Evolutionary conservation across 1,140 invertebrate species (phyloP).

Genomic region (Xylocopa sonorina): DNA sequence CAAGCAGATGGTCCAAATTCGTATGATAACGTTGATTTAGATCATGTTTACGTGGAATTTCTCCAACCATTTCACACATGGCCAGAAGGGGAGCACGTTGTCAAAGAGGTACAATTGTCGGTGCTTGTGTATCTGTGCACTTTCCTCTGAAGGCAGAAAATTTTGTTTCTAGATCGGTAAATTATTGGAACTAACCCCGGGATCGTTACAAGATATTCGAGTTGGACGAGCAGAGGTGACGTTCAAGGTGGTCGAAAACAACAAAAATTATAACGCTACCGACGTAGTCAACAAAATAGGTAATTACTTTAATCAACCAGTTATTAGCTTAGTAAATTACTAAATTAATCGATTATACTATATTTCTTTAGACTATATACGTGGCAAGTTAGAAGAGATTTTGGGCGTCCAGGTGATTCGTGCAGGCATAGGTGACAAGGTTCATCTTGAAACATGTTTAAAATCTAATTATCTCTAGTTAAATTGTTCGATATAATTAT

Average conservation of each 20-base stretch:
- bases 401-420: conserved; percentile 86
- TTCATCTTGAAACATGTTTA: conserved; percentile 71
- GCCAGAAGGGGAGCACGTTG: conserved; percentile 73
- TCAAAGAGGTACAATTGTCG: conserved; percentile 45
- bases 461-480: background rate
- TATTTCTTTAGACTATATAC: conserved; percentile 84
- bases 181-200: conserved; percentile 84
- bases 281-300: conserved; percentile 88
- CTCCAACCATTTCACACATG: conserved; percentile 80
- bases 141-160: background rate
- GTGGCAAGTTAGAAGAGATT: conserved; percentile 83
- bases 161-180: conserved; percentile 80
- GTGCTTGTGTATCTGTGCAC: background rate
- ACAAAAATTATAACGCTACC: conserved; percentile 86
- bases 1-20: conserved; percentile 73
- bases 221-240: conserved; percentile 90
- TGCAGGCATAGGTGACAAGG: conserved; percentile 91
- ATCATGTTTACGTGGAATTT: conserved; percentile 87
- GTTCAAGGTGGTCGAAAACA: conserved; percentile 90
- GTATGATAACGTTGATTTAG: conserved; percentile 85
- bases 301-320: background rate
- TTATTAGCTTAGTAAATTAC: background rate
- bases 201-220: conserved; percentile 84
- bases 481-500: background rate
- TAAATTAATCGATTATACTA: conserved; percentile 35